Evolutionary conservation across 1,140 invertebrate species (phyloP).

Genomic region (Pseudomyrmex flavicornis): DNA sequence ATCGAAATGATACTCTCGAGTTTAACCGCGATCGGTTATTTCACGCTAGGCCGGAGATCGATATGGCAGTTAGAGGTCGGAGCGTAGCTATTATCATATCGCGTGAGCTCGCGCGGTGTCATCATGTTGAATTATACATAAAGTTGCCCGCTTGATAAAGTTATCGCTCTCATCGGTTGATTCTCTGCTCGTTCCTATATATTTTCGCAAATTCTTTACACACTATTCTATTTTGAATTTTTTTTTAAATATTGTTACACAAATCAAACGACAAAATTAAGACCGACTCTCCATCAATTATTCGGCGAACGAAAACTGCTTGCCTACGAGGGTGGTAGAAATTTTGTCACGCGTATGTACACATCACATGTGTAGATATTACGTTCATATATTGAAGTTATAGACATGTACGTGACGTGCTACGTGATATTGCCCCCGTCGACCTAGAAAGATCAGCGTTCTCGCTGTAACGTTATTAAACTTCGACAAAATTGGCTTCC

Average conservation of each 20-base stretch:
- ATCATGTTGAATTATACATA: constrained; percentile 25
- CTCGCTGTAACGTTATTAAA: constrained; percentile 44
- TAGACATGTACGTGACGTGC: constrained; percentile 28
- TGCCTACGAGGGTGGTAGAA: not conserved
- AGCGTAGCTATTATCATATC: constrained; percentile 27
- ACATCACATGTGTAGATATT: constrained; percentile 30
- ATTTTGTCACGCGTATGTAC: not conserved
- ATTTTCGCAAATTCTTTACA: not conserved
- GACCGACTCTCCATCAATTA: no score
- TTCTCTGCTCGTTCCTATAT: not conserved
- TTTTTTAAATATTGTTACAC: no score
- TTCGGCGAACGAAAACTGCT: no score
- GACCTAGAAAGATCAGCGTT: constrained; percentile 40
- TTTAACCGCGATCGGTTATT: constrained; percentile 36
- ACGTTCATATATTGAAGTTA: constrained; percentile 38
- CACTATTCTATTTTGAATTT: no score
- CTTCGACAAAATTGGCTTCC: constrained; percentile 41
- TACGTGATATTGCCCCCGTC: constrained; percentile 35
- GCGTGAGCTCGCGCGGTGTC: constrained; percentile 22
- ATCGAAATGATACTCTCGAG: constrained; percentile 17
- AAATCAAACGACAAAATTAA: no score
- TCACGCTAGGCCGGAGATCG: constrained; percentile 16
- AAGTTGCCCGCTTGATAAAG: constrained; percentile 3
- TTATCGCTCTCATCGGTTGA: not conserved
- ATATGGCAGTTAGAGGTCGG: constrained; percentile 29